Base-by-base conservation (phyloP, 2,797 vertebrate genomes). In the Anguilla marmorata region DNA sequence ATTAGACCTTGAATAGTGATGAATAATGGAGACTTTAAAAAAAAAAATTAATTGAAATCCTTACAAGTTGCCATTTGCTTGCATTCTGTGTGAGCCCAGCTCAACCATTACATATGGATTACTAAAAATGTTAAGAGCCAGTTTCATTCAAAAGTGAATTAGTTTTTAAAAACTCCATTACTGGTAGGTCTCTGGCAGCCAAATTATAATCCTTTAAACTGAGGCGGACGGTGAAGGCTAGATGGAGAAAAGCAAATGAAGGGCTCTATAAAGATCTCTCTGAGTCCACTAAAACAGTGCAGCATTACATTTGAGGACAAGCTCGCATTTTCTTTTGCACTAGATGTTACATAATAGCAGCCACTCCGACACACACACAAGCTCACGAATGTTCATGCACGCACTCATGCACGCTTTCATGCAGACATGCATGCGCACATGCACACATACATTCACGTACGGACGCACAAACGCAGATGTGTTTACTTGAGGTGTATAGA, bases 1-100 rank as follows among this genome's bases (percentile, higher is more conserved):
- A 45, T 45, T 19, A 48, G 24, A n/a, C 21, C 21, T 27, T 50
- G 45, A 50, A 50, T 82, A n/a, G 1, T 82, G 19, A 82, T 52
- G 50, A 52, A 69, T 69, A 12, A 52, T 52, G 50, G 11, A 52
- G 7, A 52, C 1, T 52, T 8, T 0, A 82, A 48, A 82, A 24
- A 82, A 50, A 8, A 48, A 82, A 82, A 24, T 82, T 50, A 50
- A 82, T 82, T n/a, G 7, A 82, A 50, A 82, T 50, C 79, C 79
- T 82, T 0, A 82, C 21, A 45, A 50, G 45, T 82, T 82, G 45
- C 24, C 45, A 82, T 82, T 82, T 50, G 45, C 79, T n/a, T n/a
- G 79, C 7, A 50, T 50, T 33, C 16, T 82, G 8, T 50, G 11
- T 50, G 33, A 79, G 74, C 33, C 19, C 11, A 41, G 19, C 19